Evolutionary conservation across 2,888 invertebrate species (phyloP).

Genomic region (Phorcus lineatus): DNA sequence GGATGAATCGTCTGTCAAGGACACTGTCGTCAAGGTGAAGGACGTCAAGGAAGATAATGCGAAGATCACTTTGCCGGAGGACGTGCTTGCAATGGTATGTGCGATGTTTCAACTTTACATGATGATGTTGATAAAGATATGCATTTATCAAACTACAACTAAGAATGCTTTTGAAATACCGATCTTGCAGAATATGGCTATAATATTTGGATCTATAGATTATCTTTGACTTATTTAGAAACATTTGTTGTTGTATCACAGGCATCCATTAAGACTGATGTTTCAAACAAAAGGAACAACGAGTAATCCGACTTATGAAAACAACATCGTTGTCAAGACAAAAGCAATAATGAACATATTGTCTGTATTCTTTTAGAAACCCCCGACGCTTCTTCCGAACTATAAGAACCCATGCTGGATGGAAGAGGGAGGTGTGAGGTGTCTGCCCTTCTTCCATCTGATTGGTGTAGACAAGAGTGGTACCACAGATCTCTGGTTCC

Average conservation of each 20-base stretch:
- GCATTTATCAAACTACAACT: too few relatives aligned
- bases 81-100: slow-evolving; percentile 35
- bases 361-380: slow-evolving; percentile 28
- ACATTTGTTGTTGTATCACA: too few relatives aligned
- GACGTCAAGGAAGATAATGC: not conserved
- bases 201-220: too few relatives aligned
- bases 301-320: too few relatives aligned
- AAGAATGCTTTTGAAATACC: too few relatives aligned
- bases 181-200: too few relatives aligned
- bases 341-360: too few relatives aligned
- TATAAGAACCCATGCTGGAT: slow-evolving; percentile 52
- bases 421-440: slow-evolving; percentile 29
- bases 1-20: not conserved
- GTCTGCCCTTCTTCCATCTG: slow-evolving; percentile 50
- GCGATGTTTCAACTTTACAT: not conserved
- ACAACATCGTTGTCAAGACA: too few relatives aligned
- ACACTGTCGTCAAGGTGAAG: not conserved
- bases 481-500: slow-evolving; percentile 47
- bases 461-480: slow-evolving; percentile 50
- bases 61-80: slow-evolving; percentile 29
- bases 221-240: too few relatives aligned
- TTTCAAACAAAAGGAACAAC: too few relatives aligned
- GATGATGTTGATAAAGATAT: not conserved
- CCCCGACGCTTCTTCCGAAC: slow-evolving; percentile 30
- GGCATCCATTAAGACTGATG: too few relatives aligned